Base-by-base conservation (phyloP, 2,113 vertebrate genomes). In the Nematolebias whitei region DNA sequence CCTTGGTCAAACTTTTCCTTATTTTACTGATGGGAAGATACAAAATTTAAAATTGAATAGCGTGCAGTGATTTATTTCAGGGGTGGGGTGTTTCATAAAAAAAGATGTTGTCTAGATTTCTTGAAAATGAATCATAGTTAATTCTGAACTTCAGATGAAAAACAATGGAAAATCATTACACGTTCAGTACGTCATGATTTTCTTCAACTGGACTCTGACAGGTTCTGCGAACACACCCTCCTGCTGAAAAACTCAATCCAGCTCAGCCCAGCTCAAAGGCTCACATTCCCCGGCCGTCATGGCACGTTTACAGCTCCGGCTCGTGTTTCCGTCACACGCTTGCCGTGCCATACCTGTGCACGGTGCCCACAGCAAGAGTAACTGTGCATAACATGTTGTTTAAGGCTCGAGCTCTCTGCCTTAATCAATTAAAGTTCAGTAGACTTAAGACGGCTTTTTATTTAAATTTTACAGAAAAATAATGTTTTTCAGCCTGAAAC, bases 241-340 rank as follows among this genome's bases (percentile, higher is more conserved):
- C 50, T 54, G 69, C 63, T 70, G 67, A 77, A 84, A 41, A 84
- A 75, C 77, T 69, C 68, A 71, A 68, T 66, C 66, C 74, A 70
- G 47, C 66, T 68, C 67, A 43, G 64, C 47, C 41, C 55, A 56
- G 78, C 61, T 16, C 56, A 70, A 18, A 10, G 39, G 57, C 73
- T 65, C 55, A 52, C 82, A 89, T 90, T 88, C 85, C 74, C 59
- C 44, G 50, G 60, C 51, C 80, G 83, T 85, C 75, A 76, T 86
- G 86, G 66, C 76, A 78, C 70, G 70, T 91, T 91, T 85, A 83
- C 47, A 57, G 70, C 70, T 24, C 58, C 13, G 70, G 76, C 72
- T 92, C 84, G 35, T 78, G 76, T 91, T 88, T 84, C 86, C 62
- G 75, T 88, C 82, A 82, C 85, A 70, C 55, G 78, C 80, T 53